Conservation (phyloP, 2,797 vertebrate genomes). For the Darevskia mixta region DNA sequence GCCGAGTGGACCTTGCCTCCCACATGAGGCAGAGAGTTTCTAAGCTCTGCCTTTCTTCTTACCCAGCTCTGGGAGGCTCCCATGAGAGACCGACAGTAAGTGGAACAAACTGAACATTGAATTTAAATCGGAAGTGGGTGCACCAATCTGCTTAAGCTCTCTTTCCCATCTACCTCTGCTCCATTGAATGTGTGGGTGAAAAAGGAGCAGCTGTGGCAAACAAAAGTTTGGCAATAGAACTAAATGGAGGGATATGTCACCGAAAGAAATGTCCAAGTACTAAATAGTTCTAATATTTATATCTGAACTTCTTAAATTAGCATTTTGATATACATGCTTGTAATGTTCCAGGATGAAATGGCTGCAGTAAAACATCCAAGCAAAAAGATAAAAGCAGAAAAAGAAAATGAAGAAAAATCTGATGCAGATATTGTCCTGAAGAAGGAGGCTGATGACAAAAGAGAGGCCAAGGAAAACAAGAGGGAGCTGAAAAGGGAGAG, state of each 20-base stretch:
- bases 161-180: not conserved
- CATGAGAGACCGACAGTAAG: not conserved
- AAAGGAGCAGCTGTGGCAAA: not conserved
- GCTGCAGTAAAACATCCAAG: constrained; percentile 81
- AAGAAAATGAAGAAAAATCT: constrained; percentile 82
- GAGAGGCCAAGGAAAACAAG: constrained; percentile 85
- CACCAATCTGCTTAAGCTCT: not conserved
- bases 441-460: constrained; percentile 87
- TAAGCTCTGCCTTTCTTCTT: too few relatives aligned
- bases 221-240: not conserved
- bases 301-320: constrained; percentile 37
- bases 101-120: not conserved
- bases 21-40: too few relatives aligned
- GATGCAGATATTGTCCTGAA: constrained; percentile 84
- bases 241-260: not conserved
- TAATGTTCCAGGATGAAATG: constrained; percentile 83
- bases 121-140: not conserved
- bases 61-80: too few relatives aligned
- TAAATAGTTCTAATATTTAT: not conserved
- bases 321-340: constrained; percentile 70
- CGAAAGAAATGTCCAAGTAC: not conserved
- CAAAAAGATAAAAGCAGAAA: constrained; percentile 86
- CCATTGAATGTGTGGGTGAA: not conserved
- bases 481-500: constrained; percentile 86
- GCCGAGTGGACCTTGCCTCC: too few relatives aligned